phyloP scores from a whole-genome alignment of 2,888 invertebrate species.

The Amorpha juglandis region DNA sequence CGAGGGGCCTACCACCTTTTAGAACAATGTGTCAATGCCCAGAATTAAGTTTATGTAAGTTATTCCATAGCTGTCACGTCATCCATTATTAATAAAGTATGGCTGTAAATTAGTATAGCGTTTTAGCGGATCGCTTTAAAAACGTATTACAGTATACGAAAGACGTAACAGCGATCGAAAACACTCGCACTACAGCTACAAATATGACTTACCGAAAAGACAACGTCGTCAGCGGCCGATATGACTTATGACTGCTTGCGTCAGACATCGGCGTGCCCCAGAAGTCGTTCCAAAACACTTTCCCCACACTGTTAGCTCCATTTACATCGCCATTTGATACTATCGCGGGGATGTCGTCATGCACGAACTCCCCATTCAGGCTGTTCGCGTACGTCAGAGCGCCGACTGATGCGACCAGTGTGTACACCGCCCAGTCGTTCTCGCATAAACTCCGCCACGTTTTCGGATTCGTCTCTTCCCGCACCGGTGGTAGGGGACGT shows the following conservation, averaged over 20 bases:
- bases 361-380: constrained; percentile 92
- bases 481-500: constrained; percentile 72
- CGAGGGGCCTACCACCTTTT: too few relatives aligned
- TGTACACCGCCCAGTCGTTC: constrained; percentile 86
- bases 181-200: background rate
- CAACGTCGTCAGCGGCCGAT: constrained; percentile 92
- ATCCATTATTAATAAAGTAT: too few relatives aligned
- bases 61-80: too few relatives aligned
- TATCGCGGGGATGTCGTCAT: constrained; percentile 94
- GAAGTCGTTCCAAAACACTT: constrained; percentile 91
- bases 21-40: too few relatives aligned
- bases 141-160: too few relatives aligned
- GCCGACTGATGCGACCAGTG: constrained; percentile 87
- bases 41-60: too few relatives aligned
- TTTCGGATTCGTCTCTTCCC: constrained; percentile 71
- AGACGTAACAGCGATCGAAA: too few relatives aligned
- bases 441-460: constrained; percentile 65
- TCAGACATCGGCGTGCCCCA: constrained; percentile 96
- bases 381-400: constrained; percentile 89
- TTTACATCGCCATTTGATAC: constrained; percentile 92
- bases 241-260: constrained; percentile 92
- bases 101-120: too few relatives aligned
- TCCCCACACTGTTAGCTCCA: constrained; percentile 85
- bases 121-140: too few relatives aligned
- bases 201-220: constrained; percentile 90